Base-by-base conservation (phyloP, 2,888 invertebrate genomes). In the Tyria jacobaeae region DNA sequence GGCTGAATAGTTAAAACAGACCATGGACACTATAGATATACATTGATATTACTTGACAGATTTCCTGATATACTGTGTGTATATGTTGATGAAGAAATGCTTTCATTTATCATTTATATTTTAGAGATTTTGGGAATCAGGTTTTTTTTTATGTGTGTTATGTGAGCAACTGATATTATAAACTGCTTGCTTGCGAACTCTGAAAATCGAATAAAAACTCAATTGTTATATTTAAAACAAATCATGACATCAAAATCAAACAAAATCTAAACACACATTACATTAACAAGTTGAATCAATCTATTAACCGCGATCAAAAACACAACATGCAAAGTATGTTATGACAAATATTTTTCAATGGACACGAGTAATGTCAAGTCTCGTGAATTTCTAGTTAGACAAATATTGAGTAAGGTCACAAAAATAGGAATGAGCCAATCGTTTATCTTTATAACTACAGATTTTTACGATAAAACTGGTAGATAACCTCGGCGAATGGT, bases 401-500 rank as follows among this genome's bases (percentile, higher is more conserved):
- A 62, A 75, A 75, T 64, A 75, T 66, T 75, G 27, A 57, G 41
- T 59, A 55, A 31, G 52, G 35, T 21, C 27, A 52, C 63, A 57
- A 49, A 63, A 64, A 73, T 75, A 73, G 51, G 49, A 17, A 39
- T 75, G 76, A 70, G 48, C 27, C 58, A 56, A 66, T 52, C 27
- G 37, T 60, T 66, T 61, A 47, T 54, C 66, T 66, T 73, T 62
- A 34, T 35, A 51, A n/a, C 52, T 51, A n/a, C 47, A 39, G 7
- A 31, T 5, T 37, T 49, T 35, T 9, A 39, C 37, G 31, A 14
- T 41, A 17, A 25, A 12, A 53, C 35, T 39, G 27, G 39, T 25
- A 15, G 21, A 3, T 41, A 39, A 39, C 53, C 39, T 54, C 53
- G 53, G 25, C 25, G 27, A 27, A 17, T 27, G 21, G 21, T 4